A percentile compares a stretch with the other conserved stretches of the same genome.
phyloP scores from a whole-genome alignment of 2,113 vertebrate genomes.

The Mixornis gularis region DNA sequence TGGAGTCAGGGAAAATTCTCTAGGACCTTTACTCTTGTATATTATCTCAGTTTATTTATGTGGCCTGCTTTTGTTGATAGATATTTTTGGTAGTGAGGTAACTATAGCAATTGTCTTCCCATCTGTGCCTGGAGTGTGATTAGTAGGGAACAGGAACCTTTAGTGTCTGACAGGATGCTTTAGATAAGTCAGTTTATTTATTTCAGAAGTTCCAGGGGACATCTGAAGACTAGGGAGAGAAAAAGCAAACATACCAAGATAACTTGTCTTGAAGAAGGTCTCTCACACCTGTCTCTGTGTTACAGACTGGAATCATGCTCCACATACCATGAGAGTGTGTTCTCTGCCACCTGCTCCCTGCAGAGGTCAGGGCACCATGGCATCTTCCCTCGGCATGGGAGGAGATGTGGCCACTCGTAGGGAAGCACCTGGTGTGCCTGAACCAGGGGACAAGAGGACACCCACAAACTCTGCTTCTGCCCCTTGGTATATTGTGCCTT shows the following conservation, averaged over 20 bases:
- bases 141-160: neutral
- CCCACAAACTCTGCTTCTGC: neutral
- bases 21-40: neutral
- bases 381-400: neutral
- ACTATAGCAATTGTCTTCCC: neutral
- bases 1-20: neutral
- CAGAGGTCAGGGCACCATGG: neutral
- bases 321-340: neutral
- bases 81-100: constrained; percentile 1
- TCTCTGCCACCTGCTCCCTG: neutral
- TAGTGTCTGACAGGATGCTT: neutral
- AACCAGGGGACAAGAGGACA: neutral
- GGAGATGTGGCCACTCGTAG: accelerated
- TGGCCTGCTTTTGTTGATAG: neutral
- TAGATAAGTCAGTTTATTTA: neutral
- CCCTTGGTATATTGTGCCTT: neutral
- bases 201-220: neutral
- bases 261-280: neutral
- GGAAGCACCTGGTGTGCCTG: neutral
- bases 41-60: neutral
- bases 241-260: neutral
- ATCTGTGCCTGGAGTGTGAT: neutral
- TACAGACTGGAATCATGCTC: neutral
- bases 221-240: neutral
- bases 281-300: neutral